These are phyloP conservation scores for Lithobates sylvaticus DNA, from an alignment of 2,797 vertebrate genomes.

Conservation along the genomic window DNA sequence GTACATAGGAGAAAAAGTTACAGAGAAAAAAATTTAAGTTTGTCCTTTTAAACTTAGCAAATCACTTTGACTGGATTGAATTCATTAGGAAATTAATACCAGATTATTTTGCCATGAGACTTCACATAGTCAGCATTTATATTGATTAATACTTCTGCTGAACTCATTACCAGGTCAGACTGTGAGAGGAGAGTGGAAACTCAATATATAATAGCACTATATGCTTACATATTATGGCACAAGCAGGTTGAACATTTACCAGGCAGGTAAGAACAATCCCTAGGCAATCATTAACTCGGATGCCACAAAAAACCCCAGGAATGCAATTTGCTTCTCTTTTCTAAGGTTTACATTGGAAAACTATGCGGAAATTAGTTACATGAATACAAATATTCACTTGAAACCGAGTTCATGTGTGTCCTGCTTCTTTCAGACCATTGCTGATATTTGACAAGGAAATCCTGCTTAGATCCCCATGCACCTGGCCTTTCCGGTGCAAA, in stretches of 20 bases:
- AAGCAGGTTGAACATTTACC: conserved; percentile 34
- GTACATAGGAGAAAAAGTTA: too few relatives aligned
- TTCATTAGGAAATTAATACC: not conserved
- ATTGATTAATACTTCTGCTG: not conserved
- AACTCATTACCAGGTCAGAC: not conserved
- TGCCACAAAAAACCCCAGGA: conserved; percentile 46
- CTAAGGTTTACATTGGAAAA: conserved; percentile 43
- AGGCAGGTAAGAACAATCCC: conserved; percentile 62
- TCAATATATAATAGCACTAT: not conserved
- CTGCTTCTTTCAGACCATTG: not conserved
- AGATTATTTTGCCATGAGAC: not conserved
- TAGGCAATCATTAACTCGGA: conserved; percentile 71
- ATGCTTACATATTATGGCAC: not conserved
- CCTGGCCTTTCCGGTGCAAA: not conserved
- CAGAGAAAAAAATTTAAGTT: not conserved
- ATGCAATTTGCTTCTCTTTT: conserved; percentile 16
- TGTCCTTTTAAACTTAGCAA: not conserved
- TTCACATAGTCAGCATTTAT: not conserved
- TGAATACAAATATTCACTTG: conserved; percentile 1
- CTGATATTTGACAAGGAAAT: not conserved
- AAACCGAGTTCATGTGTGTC: not conserved
- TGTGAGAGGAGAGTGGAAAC: not conserved
- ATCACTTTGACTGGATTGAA: not conserved
- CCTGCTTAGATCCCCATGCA: not conserved
- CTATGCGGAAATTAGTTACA: conserved; percentile 27